phyloP scores from a whole-genome alignment of 1,140 invertebrate genomes.

The Megalopta genalis region DNA sequence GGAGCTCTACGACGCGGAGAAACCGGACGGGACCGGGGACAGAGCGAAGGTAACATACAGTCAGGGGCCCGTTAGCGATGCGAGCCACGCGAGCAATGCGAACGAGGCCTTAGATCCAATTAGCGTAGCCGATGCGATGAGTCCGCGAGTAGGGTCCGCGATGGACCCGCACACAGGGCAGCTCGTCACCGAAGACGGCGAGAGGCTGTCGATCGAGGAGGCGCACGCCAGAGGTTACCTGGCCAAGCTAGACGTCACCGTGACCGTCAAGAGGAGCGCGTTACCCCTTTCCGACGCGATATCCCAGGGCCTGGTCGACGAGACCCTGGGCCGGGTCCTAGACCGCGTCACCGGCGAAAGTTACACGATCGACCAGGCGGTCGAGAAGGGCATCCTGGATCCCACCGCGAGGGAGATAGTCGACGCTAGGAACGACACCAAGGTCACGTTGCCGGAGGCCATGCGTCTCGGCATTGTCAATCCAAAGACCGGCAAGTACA shows the following conservation, averaged over 20 bases:
- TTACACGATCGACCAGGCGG: constrained; percentile 89
- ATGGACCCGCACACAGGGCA: constrained; percentile 89
- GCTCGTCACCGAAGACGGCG: constrained; percentile 84
- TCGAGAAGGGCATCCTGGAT: constrained; percentile 88
- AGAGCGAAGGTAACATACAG: constrained; percentile 87
- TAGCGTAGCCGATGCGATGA: constrained; percentile 86
- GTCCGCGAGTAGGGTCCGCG: constrained; percentile 57
- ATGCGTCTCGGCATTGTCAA: constrained; percentile 88
- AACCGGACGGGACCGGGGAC: constrained; percentile 83
- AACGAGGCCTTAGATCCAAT: constrained; percentile 28
- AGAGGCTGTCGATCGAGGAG: constrained; percentile 88
- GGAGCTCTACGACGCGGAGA: constrained; percentile 92
- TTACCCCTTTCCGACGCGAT: constrained; percentile 91
- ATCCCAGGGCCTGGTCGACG: constrained; percentile 89
- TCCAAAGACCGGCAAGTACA: constrained; percentile 88
- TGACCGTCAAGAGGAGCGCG: constrained; percentile 86
- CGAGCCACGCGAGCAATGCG: constrained; percentile 39
- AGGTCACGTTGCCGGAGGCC: constrained; percentile 91
- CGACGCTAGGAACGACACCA: constrained; percentile 87
- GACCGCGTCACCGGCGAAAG: constrained; percentile 91
- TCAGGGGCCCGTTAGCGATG: background rate
- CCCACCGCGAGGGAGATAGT: constrained; percentile 89
- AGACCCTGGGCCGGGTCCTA: constrained; percentile 86
- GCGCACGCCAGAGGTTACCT: constrained; percentile 88
- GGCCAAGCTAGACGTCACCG: constrained; percentile 85